Conservation (phyloP, 2,797 vertebrate species). For the Valencia hispanica region DNA sequence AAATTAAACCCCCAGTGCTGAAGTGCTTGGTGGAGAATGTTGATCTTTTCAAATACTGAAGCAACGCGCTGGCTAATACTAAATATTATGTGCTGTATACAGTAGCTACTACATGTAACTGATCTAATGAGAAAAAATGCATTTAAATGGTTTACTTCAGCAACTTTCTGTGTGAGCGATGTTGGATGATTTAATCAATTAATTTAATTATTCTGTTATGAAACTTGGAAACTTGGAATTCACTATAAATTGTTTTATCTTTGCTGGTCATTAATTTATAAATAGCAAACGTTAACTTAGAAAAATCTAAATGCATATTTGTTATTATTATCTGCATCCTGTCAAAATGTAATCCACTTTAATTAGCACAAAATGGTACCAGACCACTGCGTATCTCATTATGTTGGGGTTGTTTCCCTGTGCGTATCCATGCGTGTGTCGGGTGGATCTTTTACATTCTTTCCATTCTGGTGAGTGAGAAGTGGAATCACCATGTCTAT, state of each 20-base stretch:
- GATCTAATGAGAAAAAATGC: no score
- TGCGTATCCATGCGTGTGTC: not conserved
- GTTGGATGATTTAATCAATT: no score
- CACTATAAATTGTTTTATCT: not conserved
- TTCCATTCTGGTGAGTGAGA: constrained; percentile 60
- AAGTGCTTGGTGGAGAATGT: no score
- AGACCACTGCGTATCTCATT: not conserved
- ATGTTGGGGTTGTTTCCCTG: not conserved
- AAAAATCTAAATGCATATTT: not conserved
- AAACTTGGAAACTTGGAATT: not conserved
- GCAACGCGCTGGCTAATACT: no score
- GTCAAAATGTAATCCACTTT: not conserved
- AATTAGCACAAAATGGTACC: not conserved
- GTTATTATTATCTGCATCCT: not conserved
- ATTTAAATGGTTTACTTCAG: no score
- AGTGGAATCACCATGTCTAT: constrained; percentile 66
- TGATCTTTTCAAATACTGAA: no score
- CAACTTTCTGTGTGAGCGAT: no score
- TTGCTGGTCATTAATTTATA: not conserved
- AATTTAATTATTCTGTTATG: no score
- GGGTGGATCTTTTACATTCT: constrained; percentile 64
- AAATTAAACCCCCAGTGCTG: no score
- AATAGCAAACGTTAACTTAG: not conserved
- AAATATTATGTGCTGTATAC: no score
- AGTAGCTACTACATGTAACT: no score